Base-by-base conservation (phyloP, 2,888 invertebrate species). In the Willowsia nigromaculata region DNA sequence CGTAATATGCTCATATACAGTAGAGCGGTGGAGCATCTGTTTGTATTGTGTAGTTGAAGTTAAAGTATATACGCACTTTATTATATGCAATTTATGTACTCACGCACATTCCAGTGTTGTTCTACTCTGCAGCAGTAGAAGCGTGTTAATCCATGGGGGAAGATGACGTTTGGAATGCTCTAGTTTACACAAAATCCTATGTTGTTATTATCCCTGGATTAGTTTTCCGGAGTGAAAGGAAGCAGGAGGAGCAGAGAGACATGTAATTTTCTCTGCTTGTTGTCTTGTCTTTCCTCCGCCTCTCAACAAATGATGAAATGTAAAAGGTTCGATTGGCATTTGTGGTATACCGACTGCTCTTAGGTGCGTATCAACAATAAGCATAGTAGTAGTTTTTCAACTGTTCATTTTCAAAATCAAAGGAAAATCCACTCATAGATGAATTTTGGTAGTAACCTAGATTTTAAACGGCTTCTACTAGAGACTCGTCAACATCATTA, bases 81-180 rank as follows among this genome's bases (percentile, higher is more conserved):
- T n/a, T 13, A 68, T 37, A 40, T 43, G 25, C n/a, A n/a, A n/a
- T 74, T 22, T 13, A 30, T 18, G 25, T 37, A 37, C 13, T n/a
- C n/a, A 47, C 82, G 62, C 81, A 18, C 43, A 65, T 65, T 82
- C 65, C 62, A 27, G 18, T 65, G 47, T 30, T 27, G 43, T 65
- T 27, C 15, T n/a, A 25, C 25, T 7, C 68, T 6, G 18, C 68
- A 68, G 59, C 59, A 62, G 18, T 43, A n/a, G n/a, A n/a, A n/a
- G 82, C 18, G 53, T 65, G 43, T 27, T 83, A 83, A 68, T 83
- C 83, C 71, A 47, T 83, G 83, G 71, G 62, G 33, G 43, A 59
- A 62, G 59, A 85, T 74, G 74, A 85, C 74, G 74, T 85, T 74
- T n/a, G 47, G 43, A 76, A 76, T 85, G 85, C 59, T 85, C 85